These are phyloP conservation scores for Teleogryllus oceanicus DNA, from an alignment of 2,888 invertebrate genomes.

Conservation along the genomic window DNA sequence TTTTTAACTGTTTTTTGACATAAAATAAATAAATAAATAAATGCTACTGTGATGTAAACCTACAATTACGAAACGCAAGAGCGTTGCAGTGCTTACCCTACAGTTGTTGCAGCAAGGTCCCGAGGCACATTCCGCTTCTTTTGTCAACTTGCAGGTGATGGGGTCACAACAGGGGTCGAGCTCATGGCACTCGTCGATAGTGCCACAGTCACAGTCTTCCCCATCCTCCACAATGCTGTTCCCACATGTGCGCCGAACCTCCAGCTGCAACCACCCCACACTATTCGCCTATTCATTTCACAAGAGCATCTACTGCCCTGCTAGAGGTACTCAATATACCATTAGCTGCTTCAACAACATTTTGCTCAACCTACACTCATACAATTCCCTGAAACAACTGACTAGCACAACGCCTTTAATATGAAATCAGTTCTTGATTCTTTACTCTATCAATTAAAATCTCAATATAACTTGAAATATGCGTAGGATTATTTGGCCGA, in stretches of 20 bases:
- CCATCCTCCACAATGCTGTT: constrained; percentile 92
- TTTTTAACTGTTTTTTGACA: too few species aligned
- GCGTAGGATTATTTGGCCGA: too few species aligned
- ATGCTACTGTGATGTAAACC: background rate
- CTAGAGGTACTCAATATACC: background rate
- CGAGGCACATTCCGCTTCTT: constrained; percentile 89
- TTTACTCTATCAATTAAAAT: too few species aligned
- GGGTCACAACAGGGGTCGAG: constrained; percentile 96
- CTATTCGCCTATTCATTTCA: constrained; percentile 2
- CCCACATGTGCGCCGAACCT: constrained; percentile 75
- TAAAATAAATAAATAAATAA: too few species aligned
- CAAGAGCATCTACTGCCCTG: background rate
- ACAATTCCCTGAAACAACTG: too few species aligned
- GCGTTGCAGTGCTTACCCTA: constrained; percentile 56
- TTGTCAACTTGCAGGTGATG: constrained; percentile 89
- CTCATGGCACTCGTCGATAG: constrained; percentile 79
- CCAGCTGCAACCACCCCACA: constrained; percentile 29
- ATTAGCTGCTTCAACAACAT: background rate
- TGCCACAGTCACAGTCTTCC: constrained; percentile 97
- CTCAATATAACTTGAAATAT: too few species aligned
- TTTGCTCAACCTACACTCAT: too few species aligned
- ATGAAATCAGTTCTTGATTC: too few species aligned
- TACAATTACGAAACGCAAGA: background rate
- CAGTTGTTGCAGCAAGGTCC: constrained; percentile 91
- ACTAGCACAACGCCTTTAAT: too few species aligned